phyloP scores from a whole-genome alignment of 2,797 vertebrate species.

The Hapalemur alaotrensis region DNA sequence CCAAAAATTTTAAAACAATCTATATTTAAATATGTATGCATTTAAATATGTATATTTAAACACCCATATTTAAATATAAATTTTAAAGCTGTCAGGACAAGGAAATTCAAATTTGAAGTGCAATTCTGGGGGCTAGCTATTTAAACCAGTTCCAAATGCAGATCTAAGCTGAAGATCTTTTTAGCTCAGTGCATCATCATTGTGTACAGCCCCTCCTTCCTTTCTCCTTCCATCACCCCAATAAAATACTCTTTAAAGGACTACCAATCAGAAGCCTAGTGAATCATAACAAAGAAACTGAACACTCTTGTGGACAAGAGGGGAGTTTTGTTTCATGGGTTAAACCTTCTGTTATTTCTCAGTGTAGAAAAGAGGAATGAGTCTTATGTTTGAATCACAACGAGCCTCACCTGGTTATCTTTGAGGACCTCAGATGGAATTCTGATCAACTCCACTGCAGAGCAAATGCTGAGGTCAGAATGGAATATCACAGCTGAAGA shows the following conservation, averaged over 20 bases:
- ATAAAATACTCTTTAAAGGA: background rate
- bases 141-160: constrained; percentile 30
- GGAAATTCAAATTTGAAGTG: constrained; percentile 52
- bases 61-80: constrained; percentile 40
- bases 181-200: background rate
- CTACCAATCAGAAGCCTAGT: background rate
- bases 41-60: constrained; percentile 29
- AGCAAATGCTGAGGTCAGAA: background rate
- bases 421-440: constrained; percentile 27
- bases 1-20: constrained; percentile 33
- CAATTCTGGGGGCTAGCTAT: constrained; percentile 21
- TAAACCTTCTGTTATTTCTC: background rate
- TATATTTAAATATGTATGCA: constrained; percentile 30
- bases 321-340: background rate
- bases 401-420: constrained; percentile 23
- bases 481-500: background rate
- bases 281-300: background rate
- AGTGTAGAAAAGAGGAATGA: background rate
- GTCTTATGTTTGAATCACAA: background rate
- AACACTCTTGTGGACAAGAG: background rate
- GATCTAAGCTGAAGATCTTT: background rate
- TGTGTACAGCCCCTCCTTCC: background rate
- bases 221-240: background rate
- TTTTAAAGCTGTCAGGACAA: constrained; percentile 43
- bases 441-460: constrained; percentile 20